Base-by-base conservation (phyloP, 1,140 invertebrate genomes). In the Anastrepha obliqua region DNA sequence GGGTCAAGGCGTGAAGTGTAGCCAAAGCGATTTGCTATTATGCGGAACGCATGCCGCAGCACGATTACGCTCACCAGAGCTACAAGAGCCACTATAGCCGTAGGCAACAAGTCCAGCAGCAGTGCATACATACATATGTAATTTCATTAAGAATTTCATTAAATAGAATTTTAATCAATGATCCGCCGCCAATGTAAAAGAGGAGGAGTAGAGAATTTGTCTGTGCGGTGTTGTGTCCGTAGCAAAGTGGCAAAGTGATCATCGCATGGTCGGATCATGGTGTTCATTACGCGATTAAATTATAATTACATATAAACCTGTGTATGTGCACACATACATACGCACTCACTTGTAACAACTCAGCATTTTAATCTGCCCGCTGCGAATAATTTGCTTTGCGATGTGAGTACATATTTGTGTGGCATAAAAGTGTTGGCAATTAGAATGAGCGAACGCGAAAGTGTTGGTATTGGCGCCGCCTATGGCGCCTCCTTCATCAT, bases 161-260 rank as follows among this genome's bases (percentile, higher is more conserved):
- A 81, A 51, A 81, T 81, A 81, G 51, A 81, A 51, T 81, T 78
- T n/a, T 81, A 81, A 81, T 81, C 74, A 81, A 81, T 81, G 74
- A 81, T 81, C 51, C 74, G 74, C 74, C 74, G 47, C 74, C 74
- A 81, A 81, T 55, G 74, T 81, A 81, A 81, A 20, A 17, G 47
- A 81, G 74, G 74, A 20, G 44, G 74, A 13, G n/a, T 55, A 3
- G n/a, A 17, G 51, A 55, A 17, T 81, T 78, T 17, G 70, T 55
- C n/a, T 78, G 39, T 17, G 42, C 13, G 4, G 17, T 62, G 42
- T 51, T 47, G 42, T 39, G 13, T 13, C 15, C 3, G 74, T 13
- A n/a, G 74, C 67, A 17, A 47, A 74, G 44, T n/a, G 74, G 20
- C 55, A 17, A 9, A 7, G 51, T 9, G 51, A 55, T 20, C 74